Conservation (phyloP, 1,140 invertebrate species). For the Carposina sasakii region DNA sequence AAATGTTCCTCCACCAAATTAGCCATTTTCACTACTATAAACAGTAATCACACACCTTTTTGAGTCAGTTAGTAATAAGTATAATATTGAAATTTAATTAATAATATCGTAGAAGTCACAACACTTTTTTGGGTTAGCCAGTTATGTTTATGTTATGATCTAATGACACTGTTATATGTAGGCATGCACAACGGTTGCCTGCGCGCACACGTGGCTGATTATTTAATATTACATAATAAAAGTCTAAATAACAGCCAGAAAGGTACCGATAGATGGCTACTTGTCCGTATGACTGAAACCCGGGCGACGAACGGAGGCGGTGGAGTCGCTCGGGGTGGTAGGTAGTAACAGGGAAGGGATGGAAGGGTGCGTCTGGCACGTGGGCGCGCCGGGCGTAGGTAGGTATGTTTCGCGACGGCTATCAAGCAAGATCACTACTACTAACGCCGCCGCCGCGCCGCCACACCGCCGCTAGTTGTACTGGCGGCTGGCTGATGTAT, state of each 20-base stretch:
- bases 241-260: slow-evolving; percentile 4
- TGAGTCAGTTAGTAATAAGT: too few species aligned
- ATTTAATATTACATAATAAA: slow-evolving; percentile 6
- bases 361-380: slow-evolving; percentile 9
- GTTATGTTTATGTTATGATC: too few species aligned
- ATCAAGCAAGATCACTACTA: slow-evolving; percentile 13
- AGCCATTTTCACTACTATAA: slow-evolving; percentile 13
- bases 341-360: slow-evolving; percentile 12
- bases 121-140: too few species aligned
- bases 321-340: slow-evolving; percentile 7
- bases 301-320: slow-evolving; percentile 7
- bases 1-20: slow-evolving; percentile 16
- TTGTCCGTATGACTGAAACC: slow-evolving; percentile 1
- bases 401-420: slow-evolving; percentile 5
- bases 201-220: slow-evolving; percentile 9
- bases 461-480: too few species aligned
- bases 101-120: too few species aligned
- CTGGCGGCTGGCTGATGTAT: too few species aligned
- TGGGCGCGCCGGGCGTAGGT: slow-evolving; percentile 11
- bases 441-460: too few species aligned
- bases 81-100: too few species aligned
- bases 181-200: too few species aligned
- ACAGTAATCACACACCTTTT: too few species aligned
- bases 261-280: neutral
- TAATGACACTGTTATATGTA: too few species aligned